Percentiles rank a stretch among this genome's conserved stretches.
These are phyloP conservation scores for Jacana jacana DNA, from an alignment of 2,113 vertebrate genomes.

Conservation along the genomic window DNA sequence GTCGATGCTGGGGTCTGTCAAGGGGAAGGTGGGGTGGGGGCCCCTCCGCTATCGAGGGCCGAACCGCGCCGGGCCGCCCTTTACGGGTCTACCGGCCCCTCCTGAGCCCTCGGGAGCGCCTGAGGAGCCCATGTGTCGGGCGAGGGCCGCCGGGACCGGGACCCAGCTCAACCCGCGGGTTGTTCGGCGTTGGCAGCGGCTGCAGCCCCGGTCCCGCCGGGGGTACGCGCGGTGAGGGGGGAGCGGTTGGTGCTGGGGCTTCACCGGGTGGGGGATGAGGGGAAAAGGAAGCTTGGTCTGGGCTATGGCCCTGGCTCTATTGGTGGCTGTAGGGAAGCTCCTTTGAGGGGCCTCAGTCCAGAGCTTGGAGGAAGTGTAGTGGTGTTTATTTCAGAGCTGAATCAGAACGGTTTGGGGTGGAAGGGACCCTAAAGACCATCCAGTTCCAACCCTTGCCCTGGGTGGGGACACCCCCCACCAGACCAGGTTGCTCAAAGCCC, in stretches of 20 bases:
- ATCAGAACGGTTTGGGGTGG: not conserved
- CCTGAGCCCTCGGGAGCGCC: not conserved
- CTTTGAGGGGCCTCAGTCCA: accelerated
- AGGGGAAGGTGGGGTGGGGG: not conserved
- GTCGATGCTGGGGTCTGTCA: not conserved
- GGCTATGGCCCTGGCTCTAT: accelerated
- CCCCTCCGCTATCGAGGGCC: not conserved
- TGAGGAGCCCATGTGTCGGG: not conserved
- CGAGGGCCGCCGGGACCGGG: accelerated
- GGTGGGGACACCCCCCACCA: not conserved
- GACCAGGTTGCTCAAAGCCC: not conserved
- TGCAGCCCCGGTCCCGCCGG: accelerated
- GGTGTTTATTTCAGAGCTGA: not conserved
- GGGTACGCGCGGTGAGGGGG: not conserved
- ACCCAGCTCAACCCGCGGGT: accelerated
- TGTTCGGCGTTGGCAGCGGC: not conserved
- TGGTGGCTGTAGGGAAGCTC: accelerated
- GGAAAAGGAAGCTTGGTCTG: accelerated
- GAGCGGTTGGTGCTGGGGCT: accelerated
- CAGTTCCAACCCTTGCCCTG: not conserved
- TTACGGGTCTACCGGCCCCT: not conserved
- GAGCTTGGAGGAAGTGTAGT: not conserved
- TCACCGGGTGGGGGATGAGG: accelerated
- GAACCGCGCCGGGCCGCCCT: too few species aligned
- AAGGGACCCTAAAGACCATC: not conserved